Percentiles rank a stretch among this genome's conserved stretches.
Conservation (phyloP, 2,888 invertebrate species). For the Glyphotaelius pellucidus region DNA sequence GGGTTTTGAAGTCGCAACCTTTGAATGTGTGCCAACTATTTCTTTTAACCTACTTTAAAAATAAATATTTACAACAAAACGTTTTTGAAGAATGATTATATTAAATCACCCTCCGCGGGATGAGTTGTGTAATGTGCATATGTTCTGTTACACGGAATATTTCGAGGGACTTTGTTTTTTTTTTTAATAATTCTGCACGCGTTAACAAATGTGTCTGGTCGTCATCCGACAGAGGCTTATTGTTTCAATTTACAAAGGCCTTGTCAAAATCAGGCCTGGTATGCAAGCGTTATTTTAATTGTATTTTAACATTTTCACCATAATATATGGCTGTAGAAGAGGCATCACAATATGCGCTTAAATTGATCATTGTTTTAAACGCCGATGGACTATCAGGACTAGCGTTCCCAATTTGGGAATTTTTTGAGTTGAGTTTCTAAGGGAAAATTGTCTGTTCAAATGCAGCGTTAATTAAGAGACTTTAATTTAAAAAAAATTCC, state of each 20-base stretch:
- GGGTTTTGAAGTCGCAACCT: too few relatives aligned
- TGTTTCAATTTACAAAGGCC: conserved; percentile 33
- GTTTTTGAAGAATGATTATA: too few relatives aligned
- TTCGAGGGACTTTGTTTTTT: neutral
- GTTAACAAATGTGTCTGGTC: neutral
- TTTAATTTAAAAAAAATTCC: too few relatives aligned
- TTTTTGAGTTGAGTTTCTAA: neutral
- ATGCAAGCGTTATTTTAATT: neutral
- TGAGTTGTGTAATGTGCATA: neutral
- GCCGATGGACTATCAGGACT: neutral
- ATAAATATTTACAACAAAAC: too few relatives aligned
- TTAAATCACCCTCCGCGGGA: neutral
- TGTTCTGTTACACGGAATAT: neutral
- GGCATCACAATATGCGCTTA: neutral
- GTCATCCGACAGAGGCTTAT: neutral
- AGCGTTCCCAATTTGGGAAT: neutral
- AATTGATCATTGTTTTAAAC: neutral
- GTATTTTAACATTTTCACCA: neutral
- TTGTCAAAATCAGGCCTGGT: neutral
- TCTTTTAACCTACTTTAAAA: too few relatives aligned
- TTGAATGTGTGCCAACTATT: too few relatives aligned
- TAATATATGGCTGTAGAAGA: neutral
- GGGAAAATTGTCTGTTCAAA: too few relatives aligned
- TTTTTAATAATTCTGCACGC: neutral
- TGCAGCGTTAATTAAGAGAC: too few relatives aligned